Percentiles rank a stretch among this genome's conserved stretches.
Conservation (phyloP, 2,797 vertebrate genomes). For the Vultur gryphus region DNA sequence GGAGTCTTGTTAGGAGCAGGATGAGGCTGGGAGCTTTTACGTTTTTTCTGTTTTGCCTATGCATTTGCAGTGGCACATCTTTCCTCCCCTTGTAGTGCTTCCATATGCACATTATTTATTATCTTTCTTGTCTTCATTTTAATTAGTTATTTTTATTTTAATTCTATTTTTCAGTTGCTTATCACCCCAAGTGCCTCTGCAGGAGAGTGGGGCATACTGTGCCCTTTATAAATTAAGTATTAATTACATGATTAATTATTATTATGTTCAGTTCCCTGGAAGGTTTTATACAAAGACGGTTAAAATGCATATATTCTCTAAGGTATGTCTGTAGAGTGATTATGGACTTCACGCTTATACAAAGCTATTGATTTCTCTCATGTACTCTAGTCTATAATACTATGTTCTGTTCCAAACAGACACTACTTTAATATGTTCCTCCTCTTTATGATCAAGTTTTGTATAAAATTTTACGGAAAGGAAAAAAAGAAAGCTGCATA, state of each 20-base stretch:
- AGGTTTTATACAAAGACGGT: slow-evolving; percentile 39
- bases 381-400: neutral
- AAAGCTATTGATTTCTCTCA: slow-evolving; percentile 62
- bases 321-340: slow-evolving; percentile 23
- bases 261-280: slow-evolving; percentile 35
- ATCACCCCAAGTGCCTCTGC: slow-evolving; percentile 28
- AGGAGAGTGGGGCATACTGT: slow-evolving; percentile 12
- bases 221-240: slow-evolving; percentile 64
- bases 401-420: neutral
- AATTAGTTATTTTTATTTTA: slow-evolving; percentile 35
- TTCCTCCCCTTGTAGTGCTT: neutral
- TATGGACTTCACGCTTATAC: slow-evolving; percentile 34
- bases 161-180: slow-evolving; percentile 24
- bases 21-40: neutral
- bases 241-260: slow-evolving; percentile 68
- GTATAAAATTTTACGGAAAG: neutral
- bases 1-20: neutral
- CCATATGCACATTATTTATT: neutral
- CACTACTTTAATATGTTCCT: neutral
- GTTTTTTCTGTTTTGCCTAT: neutral
- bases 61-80: neutral
- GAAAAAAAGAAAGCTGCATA: neutral
- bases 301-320: slow-evolving; percentile 57
- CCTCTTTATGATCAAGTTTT: neutral
- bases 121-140: neutral